Base-by-base conservation (phyloP, 2,888 invertebrate species). In the Harpalus rufipes region DNA sequence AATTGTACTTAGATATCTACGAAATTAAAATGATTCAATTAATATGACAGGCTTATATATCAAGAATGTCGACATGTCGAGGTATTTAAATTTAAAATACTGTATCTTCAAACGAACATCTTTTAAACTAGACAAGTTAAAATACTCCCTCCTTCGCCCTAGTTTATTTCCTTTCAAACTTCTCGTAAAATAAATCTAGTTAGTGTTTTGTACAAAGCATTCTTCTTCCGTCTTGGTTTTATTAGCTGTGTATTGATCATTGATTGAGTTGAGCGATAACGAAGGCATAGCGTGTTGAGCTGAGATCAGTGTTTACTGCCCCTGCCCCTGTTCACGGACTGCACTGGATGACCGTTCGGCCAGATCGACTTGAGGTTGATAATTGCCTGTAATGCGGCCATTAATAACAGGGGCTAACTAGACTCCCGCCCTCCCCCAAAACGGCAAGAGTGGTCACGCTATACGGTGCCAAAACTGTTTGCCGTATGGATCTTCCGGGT, bases 321-420 rank as follows among this genome's bases (percentile, higher is more conserved):
- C 41, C 18, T 18, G 10, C 44, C 72, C 18, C 72, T 18, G 6
- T 6, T 7, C 68, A 61, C 83, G 74, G 41, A 72, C 61, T 59
- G 84, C 76, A 63, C 51, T 63, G 78, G 65, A 78, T 51, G 76
- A 78, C 63, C 63, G 65, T 84, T 84, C 63, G 76, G 56, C 63
- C 44, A 84, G 78, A 65, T 78, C 84, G 84, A 84, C 76, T 78
- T 61, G 65, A 63, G 84, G 76, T 56, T 84, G 84, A 84, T 84
- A 84, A 84, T 84, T 84, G 84, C 84, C 78, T 78, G 84, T 84
- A 84, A 84, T 84, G 78, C 78, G 63, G 74, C 84, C 84, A 84
- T 78, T 78, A 78, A 84, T 84, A 78, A 84, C 78, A 51, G 78
- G 84, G 84, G 18, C 81, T 81, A 81, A 81, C 44, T 81, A 65